phyloP scores from a whole-genome alignment of 2,113 vertebrate genomes.

The Hypomesus transpacificus region DNA sequence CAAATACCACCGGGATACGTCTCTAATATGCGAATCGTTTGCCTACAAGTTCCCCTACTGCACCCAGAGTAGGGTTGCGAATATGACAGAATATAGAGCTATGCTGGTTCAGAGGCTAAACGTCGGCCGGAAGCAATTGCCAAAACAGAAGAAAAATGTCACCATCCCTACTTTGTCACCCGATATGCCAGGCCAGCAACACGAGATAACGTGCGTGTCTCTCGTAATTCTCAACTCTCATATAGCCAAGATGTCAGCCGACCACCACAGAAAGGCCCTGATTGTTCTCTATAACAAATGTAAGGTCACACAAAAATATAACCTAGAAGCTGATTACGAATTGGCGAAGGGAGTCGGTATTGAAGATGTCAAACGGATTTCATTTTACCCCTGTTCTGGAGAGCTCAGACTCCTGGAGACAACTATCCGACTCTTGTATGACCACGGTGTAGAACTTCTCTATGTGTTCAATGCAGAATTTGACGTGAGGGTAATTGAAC shows the following conservation, averaged over 20 bases:
- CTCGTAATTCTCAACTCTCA: too few relatives aligned
- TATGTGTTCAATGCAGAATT: conserved; percentile 5
- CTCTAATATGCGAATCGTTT: too few relatives aligned
- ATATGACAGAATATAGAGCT: not conserved
- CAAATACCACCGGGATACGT: too few relatives aligned
- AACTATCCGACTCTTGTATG: not conserved
- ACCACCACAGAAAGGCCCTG: too few relatives aligned
- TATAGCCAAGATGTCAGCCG: too few relatives aligned
- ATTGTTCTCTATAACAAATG: too few relatives aligned
- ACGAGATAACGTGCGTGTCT: too few relatives aligned
- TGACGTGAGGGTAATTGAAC: conserved; percentile 7
- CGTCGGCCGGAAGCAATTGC: not conserved
- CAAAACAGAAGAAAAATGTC: not conserved
- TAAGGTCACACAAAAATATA: not conserved
- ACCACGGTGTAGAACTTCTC: not conserved
- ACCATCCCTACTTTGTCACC: not conserved
- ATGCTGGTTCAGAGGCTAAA: not conserved
- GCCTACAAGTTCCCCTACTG: not conserved
- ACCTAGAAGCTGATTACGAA: not conserved
- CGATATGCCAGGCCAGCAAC: not conserved
- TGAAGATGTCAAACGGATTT: not conserved
- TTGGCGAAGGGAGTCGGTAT: not conserved
- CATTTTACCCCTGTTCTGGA: not conserved
- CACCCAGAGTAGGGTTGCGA: not conserved
- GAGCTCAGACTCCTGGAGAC: not conserved